Evolutionary conservation across 2,797 vertebrate species (phyloP).

Genomic region (Manis pentadactyla): DNA sequence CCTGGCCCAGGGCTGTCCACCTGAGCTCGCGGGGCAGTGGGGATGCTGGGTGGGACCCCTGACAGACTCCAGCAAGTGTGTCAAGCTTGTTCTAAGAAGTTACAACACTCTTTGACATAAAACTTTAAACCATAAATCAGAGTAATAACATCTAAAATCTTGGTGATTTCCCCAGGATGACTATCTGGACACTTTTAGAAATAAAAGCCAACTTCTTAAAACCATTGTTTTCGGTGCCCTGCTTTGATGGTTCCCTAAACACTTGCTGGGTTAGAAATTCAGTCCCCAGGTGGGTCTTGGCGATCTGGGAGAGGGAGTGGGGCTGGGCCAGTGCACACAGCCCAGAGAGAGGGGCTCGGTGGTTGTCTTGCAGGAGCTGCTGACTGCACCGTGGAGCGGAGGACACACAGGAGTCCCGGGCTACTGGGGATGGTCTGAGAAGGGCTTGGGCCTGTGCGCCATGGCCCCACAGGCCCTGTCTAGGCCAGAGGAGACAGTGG

Average conservation of each 20-base stretch:
- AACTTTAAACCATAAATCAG: neutral
- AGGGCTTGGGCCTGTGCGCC: neutral
- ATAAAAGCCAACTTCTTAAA: neutral
- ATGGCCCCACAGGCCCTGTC: neutral
- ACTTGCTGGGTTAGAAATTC: neutral
- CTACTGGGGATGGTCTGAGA: fast-evolving
- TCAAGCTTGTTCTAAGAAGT: neutral
- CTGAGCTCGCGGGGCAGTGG: neutral
- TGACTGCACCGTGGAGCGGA: neutral
- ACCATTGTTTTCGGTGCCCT: neutral
- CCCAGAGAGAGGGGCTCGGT: neutral
- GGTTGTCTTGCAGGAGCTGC: neutral
- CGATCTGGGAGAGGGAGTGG: neutral
- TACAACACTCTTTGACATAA: neutral
- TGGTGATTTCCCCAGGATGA: neutral
- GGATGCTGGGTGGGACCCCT: no score
- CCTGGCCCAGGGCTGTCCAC: neutral
- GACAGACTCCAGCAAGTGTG: no score
- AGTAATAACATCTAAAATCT: neutral
- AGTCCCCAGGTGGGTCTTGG: neutral
- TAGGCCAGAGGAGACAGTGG: neutral
- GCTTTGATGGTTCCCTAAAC: neutral
- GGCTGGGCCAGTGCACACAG: neutral
- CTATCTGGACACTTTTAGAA: neutral
- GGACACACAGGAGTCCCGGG: neutral